These are phyloP conservation scores for Vultur gryphus DNA, from an alignment of 2,797 vertebrate genomes.

Conservation along the genomic window DNA sequence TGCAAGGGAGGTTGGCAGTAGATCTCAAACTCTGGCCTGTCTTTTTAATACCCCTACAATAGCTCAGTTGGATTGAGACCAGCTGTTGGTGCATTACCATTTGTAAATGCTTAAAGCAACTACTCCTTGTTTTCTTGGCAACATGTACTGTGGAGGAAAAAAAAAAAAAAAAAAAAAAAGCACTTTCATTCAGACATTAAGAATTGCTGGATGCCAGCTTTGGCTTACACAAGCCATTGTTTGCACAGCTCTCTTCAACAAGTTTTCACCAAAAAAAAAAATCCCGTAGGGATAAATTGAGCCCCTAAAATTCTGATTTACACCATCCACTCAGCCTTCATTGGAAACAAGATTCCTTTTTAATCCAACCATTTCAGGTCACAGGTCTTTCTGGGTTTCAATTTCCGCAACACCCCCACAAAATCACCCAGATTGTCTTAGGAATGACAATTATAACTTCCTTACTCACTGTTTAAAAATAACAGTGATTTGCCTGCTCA, in stretches of 20 bases:
- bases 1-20: constrained; percentile 78
- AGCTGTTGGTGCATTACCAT: constrained; percentile 82
- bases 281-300: background rate
- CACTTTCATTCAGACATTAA: constrained; percentile 78
- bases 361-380: background rate
- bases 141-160: constrained; percentile 37
- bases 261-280: constrained; percentile 50
- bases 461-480: constrained; percentile 31
- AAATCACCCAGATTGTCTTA: constrained; percentile 12
- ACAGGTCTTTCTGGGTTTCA: background rate
- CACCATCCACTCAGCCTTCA: background rate
- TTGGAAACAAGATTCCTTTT: background rate
- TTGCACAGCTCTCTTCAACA: constrained; percentile 66
- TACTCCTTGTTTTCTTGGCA: constrained; percentile 82
- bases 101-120: constrained; percentile 83
- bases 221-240: constrained; percentile 74
- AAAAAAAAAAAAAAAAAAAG: background rate
- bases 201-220: constrained; percentile 70
- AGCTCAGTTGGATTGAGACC: constrained; percentile 78
- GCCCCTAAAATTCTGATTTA: constrained; percentile 25
- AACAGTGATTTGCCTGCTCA: background rate
- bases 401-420: background rate
- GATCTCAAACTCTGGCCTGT: constrained; percentile 79
- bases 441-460: constrained; percentile 3
- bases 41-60: constrained; percentile 82